These are phyloP conservation scores for Festucalex cinctus DNA, from an alignment of 2,113 vertebrate species.

Conservation along the genomic window DNA sequence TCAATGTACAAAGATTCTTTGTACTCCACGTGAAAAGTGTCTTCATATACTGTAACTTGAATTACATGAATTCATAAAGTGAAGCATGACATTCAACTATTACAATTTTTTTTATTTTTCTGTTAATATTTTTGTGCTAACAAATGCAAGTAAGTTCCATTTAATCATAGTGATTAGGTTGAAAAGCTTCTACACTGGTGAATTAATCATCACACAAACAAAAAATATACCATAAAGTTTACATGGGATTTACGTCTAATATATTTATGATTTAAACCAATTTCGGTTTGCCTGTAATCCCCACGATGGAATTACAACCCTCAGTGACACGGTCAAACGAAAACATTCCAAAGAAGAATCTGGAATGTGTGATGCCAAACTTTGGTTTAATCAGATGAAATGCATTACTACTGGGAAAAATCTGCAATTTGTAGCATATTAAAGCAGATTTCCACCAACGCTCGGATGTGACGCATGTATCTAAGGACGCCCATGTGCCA, in stretches of 20 bases:
- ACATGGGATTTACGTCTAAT: neutral
- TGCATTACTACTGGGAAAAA: neutral
- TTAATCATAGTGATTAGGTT: too few relatives aligned
- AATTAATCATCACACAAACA: too few relatives aligned
- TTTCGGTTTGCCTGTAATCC: neutral
- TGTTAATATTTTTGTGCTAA: too few relatives aligned
- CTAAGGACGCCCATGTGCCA: conserved; percentile 7
- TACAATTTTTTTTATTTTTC: too few relatives aligned
- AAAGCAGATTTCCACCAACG: neutral
- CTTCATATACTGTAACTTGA: too few relatives aligned
- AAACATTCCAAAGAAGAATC: neutral
- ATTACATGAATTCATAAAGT: too few relatives aligned
- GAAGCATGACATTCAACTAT: too few relatives aligned
- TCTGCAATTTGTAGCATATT: neutral
- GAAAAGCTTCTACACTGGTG: too few relatives aligned
- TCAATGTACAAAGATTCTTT: too few relatives aligned
- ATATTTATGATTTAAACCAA: neutral
- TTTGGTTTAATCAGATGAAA: neutral
- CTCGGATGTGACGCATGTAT: conserved; percentile 20
- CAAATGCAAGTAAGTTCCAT: too few relatives aligned
- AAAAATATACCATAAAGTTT: neutral
- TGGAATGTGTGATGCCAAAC: neutral
- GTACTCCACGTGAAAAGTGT: too few relatives aligned
- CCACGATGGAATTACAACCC: neutral
- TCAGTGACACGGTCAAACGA: neutral